Base-by-base conservation (phyloP, 2,888 invertebrate species). In the Lutraria lutraria region DNA sequence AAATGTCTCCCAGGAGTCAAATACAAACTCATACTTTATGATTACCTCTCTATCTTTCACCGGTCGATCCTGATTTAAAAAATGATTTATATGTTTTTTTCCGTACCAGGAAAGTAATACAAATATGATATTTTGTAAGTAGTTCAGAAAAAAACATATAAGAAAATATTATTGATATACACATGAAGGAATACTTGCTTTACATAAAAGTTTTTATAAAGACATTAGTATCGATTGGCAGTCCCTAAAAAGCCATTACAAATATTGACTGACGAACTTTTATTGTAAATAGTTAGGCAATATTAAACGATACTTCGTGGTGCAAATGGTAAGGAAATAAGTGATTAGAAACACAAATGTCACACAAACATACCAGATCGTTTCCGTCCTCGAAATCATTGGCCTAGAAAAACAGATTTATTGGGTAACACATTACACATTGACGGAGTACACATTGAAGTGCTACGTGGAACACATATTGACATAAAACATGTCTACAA, bases 301-400 rank as follows among this genome's bases (percentile, higher is more conserved):
- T 31, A 76, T 31, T 31, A 25, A 34, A 25, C 31, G 13, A 76
- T 76, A 76, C 34, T n/a, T 16, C 63, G 29, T 76, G 76, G 76
- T 76, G 76, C 76, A 76, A 34, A 76, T 34, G 34, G 76, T 19
- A 76, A 34, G 29, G 31, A 76, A 63, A 19, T 16, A 76, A 76
- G 76, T 76, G 76, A 76, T 76, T 76, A 76, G 76, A 60, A 56
- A 31, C 54, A 34, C 79, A 79, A 52, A 85, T n/a, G 19, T 34
- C 85, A 83, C 56, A 83, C 60, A 54, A 87, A 90, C 88, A 85
- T 90, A 90, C 90, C 90, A 84, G 81, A 34, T 88, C 88, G 80
- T 89, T 82, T 25, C 54, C 31, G 19, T 85, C 81, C 88, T 85
- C 82, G 90, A 79, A 88, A 60, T 63, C 52, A 89, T 90, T 90